phyloP scores from a whole-genome alignment of 2,113 vertebrate species.

The Empidonax alnorum region DNA sequence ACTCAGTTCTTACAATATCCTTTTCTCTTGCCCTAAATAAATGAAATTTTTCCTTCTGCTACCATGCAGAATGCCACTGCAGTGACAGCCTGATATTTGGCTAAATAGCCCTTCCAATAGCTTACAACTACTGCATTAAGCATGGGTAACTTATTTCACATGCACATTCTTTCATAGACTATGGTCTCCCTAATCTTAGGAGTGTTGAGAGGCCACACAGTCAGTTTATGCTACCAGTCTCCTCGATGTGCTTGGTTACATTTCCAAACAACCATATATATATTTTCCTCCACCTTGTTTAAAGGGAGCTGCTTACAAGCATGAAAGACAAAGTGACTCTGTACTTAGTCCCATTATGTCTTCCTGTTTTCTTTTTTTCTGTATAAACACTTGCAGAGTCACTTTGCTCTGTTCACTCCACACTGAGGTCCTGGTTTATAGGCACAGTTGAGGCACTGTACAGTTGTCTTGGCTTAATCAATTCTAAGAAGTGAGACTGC shows the following conservation, averaged over 20 bases:
- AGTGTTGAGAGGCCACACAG: not conserved
- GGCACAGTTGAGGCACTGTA: not conserved
- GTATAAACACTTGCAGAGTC: not conserved
- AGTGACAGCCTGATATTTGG: not conserved
- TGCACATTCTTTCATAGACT: not conserved
- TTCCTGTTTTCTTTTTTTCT: not conserved
- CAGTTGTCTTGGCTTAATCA: not conserved
- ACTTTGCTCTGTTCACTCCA: not conserved
- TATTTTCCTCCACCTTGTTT: not conserved
- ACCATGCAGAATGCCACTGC: not conserved
- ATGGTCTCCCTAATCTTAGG: not conserved
- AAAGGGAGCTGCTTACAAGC: too few relatives aligned
- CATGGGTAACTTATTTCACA: not conserved
- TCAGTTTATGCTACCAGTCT: not conserved
- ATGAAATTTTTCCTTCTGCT: not conserved
- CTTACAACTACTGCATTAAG: not conserved
- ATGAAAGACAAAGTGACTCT: not conserved
- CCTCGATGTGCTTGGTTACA: not conserved
- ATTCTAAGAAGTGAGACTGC: rapidly evolving
- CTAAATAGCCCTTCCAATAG: not conserved
- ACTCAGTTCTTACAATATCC: not conserved
- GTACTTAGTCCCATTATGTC: not conserved
- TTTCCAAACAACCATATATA: not conserved
- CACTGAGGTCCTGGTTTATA: not conserved
- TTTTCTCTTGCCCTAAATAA: not conserved